Percentiles rank a stretch among this genome's conserved stretches.
Evolutionary conservation across 2,797 vertebrate species (phyloP).

Genomic region (Macroramphosus scolopax): DNA sequence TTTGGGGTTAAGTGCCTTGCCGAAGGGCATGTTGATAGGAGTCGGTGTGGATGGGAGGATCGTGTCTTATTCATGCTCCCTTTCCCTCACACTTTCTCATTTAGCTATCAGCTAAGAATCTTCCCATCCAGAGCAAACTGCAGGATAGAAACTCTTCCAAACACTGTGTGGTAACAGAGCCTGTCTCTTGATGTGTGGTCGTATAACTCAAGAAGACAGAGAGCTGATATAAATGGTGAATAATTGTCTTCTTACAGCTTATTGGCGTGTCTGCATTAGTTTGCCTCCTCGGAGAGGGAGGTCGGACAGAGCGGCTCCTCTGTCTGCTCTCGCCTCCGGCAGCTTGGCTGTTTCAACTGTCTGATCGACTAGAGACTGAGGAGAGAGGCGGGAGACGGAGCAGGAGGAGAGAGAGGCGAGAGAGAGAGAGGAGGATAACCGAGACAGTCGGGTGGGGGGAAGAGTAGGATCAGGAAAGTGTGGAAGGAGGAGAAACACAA

Average conservation of each 20-base stretch:
- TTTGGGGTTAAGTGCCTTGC: too few species aligned
- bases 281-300: slow-evolving; percentile 52
- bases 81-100: too few species aligned
- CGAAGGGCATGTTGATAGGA: slow-evolving; percentile 26
- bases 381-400: background rate
- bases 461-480: too few species aligned
- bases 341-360: slow-evolving; percentile 67
- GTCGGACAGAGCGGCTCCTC: slow-evolving; percentile 62
- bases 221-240: slow-evolving; percentile 68
- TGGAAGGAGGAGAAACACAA: too few species aligned
- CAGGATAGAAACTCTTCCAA: slow-evolving; percentile 20
- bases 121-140: too few species aligned
- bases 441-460: too few species aligned
- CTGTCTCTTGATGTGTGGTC: slow-evolving; percentile 21
- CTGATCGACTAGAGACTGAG: too few species aligned
- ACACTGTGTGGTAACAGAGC: slow-evolving; percentile 9
- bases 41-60: slow-evolving; percentile 18
- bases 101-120: too few species aligned
- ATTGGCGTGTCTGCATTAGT: slow-evolving; percentile 64
- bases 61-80: slow-evolving; percentile 27
- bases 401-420: too few species aligned
- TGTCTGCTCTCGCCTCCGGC: slow-evolving; percentile 63
- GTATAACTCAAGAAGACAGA: slow-evolving; percentile 29
- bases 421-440: too few species aligned
- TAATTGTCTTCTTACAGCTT: slow-evolving; percentile 68